Percentiles rank a stretch among this genome's conserved stretches.
Evolutionary conservation across 1,140 invertebrate genomes (phyloP).

Genomic region (Bombyx mori): DNA sequence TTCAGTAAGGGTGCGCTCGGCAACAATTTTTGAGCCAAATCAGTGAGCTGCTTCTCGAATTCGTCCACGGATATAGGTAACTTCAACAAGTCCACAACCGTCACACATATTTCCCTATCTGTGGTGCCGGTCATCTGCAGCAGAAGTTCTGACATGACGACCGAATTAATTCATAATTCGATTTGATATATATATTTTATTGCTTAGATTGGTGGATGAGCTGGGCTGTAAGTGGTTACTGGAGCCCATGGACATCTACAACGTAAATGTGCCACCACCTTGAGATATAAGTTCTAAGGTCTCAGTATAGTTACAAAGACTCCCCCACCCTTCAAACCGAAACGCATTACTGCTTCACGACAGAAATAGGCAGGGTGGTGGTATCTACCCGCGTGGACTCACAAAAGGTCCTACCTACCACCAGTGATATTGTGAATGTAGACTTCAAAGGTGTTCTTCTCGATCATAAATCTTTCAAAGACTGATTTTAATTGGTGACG

Average conservation of each 20-base stretch:
- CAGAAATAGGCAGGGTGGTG: too few relatives aligned
- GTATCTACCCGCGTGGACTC: too few relatives aligned
- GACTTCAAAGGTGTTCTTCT: too few relatives aligned
- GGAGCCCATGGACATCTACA: too few relatives aligned
- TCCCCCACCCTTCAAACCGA: too few relatives aligned
- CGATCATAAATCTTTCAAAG: neutral
- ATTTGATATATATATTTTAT: neutral
- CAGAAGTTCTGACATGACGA: neutral
- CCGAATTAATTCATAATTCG: neutral
- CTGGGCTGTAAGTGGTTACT: too few relatives aligned
- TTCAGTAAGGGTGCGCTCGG: conserved; percentile 64
- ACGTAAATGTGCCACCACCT: too few relatives aligned
- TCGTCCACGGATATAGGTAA: conserved; percentile 79
- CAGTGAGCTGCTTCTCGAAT: conserved; percentile 71
- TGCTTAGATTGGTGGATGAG: too few relatives aligned
- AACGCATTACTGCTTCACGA: too few relatives aligned
- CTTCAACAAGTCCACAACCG: conserved; percentile 77
- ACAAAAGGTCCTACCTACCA: too few relatives aligned
- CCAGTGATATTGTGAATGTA: neutral
- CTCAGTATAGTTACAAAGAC: too few relatives aligned
- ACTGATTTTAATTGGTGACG: neutral
- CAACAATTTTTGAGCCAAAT: conserved; percentile 54
- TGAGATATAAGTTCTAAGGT: too few relatives aligned
- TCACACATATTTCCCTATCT: conserved; percentile 75
- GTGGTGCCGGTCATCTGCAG: conserved; percentile 72